A percentile compares a stretch with the other conserved stretches of the same genome.
phyloP scores from a whole-genome alignment of 2,797 vertebrate species.

The Melanotaenia parkinsoni region DNA sequence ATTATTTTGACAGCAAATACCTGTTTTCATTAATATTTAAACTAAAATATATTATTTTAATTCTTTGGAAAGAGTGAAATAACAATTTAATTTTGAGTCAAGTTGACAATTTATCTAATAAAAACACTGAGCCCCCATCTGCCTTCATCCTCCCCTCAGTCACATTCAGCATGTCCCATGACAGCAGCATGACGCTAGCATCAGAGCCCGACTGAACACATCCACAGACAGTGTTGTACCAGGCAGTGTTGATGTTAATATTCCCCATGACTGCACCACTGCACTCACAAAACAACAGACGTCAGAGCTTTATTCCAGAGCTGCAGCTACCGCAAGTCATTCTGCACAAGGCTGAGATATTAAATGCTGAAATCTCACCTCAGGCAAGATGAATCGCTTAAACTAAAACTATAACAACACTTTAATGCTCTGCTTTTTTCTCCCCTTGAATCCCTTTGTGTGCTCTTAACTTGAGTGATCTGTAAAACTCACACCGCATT shows the following conservation, averaged over 20 bases:
- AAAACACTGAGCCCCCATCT: neutral
- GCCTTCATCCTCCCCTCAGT: neutral
- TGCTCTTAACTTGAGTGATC: neutral
- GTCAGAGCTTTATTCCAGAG: constrained; percentile 9
- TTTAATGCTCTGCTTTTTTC: neutral
- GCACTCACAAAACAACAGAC: constrained; percentile 32
- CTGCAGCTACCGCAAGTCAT: neutral
- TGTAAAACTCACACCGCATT: neutral
- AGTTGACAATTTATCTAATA: neutral
- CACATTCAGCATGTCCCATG: neutral
- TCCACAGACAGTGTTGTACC: constrained; percentile 14
- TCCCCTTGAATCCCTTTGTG: neutral
- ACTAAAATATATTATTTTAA: neutral
- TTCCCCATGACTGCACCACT: constrained; percentile 33
- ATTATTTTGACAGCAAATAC: neutral
- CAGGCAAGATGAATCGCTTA: constrained; percentile 8
- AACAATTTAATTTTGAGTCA: neutral
- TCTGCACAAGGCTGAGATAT: neutral
- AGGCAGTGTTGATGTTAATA: constrained; percentile 18
- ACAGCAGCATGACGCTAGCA: constrained; percentile 24
- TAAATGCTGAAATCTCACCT: constrained; percentile 6
- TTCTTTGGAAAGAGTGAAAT: neutral
- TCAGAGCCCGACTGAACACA: constrained; percentile 15
- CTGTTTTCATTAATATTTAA: neutral
- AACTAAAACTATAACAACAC: neutral